Evolutionary conservation across 2,113 vertebrate species (phyloP), one percentile per base, ranked within the genome.

Genomic region (Sarotherodon lohbergeri): DNA sequence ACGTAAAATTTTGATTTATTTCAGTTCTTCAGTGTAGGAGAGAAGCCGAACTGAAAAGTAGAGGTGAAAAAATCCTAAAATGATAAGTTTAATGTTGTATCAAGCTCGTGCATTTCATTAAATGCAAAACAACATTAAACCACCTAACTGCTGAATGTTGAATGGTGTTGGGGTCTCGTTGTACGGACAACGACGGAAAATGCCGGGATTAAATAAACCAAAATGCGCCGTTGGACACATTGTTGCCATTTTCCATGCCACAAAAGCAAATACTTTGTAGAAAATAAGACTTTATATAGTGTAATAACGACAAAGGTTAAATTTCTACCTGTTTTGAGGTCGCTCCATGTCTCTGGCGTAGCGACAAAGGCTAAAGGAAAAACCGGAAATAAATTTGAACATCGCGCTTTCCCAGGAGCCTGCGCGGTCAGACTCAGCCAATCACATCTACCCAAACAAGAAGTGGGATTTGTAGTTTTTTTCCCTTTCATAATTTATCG

Each of bases 371-470:
- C 39, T 14, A 4, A 24, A 71, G 6, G 27, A 17, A n/a, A n/a
- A 86, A 84, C 86, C 88, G 92, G 91, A 95, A 94, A 56, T 55
- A 9, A 52, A 88, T 94, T 95, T 94, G 81, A 95, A 95, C 84
- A 48, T 82, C 86, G 93, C 92, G 93, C 91, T 86, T 86, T 89
- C 90, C 89, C 91, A 86, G 13, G 9, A 84, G 52, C 24, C 81
- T 66, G 80, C 66, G 91, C 66, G 86, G 13, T 55, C 43, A 80
- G 52, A 66, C n/a, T 46, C 66, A 89, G 80, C 92, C 94, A 92
- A 95, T 94, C 91, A 87, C 22, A 59, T 11, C 24, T 1, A 16
- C 2, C 63, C 55, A 90, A 83, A 86, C 66, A 57, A 84, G 89
- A 92, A 89, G 34, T 80, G 22, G 7, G 1, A 1, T 29, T 50